phyloP scores from a whole-genome alignment of 2,113 vertebrate species.

The Monarcha castaneiventris region DNA sequence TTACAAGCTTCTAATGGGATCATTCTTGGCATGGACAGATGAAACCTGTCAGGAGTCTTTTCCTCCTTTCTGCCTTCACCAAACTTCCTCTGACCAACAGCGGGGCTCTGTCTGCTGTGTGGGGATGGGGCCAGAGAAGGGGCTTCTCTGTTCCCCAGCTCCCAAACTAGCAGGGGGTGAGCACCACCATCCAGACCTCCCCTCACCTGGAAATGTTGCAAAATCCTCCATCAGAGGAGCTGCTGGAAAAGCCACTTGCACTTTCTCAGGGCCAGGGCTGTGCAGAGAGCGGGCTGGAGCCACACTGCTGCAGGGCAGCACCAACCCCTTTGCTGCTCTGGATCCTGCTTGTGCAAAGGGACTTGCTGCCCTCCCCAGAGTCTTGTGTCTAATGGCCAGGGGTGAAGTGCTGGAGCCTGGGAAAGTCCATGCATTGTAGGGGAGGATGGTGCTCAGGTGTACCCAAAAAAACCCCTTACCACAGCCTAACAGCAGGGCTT shows the following conservation, averaged over 20 bases:
- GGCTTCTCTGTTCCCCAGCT: neutral
- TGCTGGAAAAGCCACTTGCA: neutral
- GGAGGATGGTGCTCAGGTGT: neutral
- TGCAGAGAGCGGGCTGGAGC: rapidly evolving
- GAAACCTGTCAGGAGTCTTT: constrained; percentile 10
- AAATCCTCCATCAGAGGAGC: neutral
- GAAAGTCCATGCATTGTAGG: neutral
- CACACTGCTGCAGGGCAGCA: neutral
- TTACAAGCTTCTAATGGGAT: neutral
- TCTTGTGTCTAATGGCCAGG: neutral
- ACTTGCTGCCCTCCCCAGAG: rapidly evolving
- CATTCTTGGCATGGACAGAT: neutral
- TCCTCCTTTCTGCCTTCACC: constrained; percentile 24
- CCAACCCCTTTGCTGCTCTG: rapidly evolving
- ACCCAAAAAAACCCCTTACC: neutral
- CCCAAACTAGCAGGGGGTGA: neutral
- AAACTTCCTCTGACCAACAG: neutral
- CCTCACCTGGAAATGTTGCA: neutral
- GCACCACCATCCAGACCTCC: rapidly evolving
- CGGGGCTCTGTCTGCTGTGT: neutral
- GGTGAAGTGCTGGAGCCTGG: neutral
- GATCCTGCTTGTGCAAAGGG: neutral
- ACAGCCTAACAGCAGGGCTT: neutral
- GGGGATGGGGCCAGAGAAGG: neutral
- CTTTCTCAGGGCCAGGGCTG: neutral